Percentiles rank a stretch among this genome's conserved stretches.
Evolutionary conservation across 2,797 vertebrate genomes (phyloP).

Genomic region (Pseudomugil tenellus): DNA sequence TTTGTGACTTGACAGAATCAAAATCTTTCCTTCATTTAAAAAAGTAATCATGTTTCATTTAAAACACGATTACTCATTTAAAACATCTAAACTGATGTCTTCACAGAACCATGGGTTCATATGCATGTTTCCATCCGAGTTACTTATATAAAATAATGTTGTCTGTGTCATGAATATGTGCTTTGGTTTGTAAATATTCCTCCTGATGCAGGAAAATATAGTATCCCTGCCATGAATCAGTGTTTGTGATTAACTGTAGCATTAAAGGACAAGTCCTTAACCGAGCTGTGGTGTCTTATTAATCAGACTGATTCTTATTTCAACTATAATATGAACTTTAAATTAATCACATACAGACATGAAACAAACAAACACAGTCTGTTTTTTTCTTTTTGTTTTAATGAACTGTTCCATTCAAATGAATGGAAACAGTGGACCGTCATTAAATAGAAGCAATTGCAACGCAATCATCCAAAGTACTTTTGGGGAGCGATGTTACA

Average conservation of each 20-base stretch:
- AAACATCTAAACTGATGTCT: neutral
- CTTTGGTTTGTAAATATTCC: neutral
- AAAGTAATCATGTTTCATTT: neutral
- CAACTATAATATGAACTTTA: too few relatives aligned
- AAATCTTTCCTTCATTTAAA: neutral
- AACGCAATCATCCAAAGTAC: slow-evolving; percentile 75
- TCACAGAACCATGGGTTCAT: neutral
- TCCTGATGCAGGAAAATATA: neutral
- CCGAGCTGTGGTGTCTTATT: too few relatives aligned
- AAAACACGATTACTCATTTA: too few relatives aligned
- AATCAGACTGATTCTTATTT: too few relatives aligned
- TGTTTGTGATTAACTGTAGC: neutral
- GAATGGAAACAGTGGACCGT: slow-evolving; percentile 70
- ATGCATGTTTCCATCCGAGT: neutral
- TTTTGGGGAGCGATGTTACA: slow-evolving; percentile 54
- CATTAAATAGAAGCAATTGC: slow-evolving; percentile 79
- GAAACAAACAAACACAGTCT: slow-evolving; percentile 25
- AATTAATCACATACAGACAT: neutral
- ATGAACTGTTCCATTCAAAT: slow-evolving; percentile 76
- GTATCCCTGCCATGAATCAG: neutral
- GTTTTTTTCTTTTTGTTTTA: slow-evolving; percentile 69
- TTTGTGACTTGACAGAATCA: slow-evolving; percentile 7
- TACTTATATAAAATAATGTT: neutral
- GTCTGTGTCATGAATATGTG: neutral
- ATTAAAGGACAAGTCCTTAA: neutral